These are phyloP conservation scores for Muscicapa striata DNA, from an alignment of 2,797 vertebrate species.

Conservation along the genomic window DNA sequence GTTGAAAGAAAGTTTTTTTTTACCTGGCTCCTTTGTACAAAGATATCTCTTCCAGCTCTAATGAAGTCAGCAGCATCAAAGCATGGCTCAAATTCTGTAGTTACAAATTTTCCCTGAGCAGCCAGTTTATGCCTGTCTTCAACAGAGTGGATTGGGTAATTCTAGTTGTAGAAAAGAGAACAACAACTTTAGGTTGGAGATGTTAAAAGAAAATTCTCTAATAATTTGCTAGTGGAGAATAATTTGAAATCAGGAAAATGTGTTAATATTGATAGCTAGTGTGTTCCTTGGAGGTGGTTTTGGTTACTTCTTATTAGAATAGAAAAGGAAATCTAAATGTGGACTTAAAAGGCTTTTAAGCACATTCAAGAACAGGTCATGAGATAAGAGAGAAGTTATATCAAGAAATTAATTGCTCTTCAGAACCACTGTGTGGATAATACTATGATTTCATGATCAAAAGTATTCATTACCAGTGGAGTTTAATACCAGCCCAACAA, in stretches of 20 bases:
- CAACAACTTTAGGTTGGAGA: neutral
- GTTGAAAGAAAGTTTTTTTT: neutral
- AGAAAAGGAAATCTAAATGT: neutral
- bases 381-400: neutral
- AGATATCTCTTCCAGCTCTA: slow-evolving; percentile 94
- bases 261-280: neutral
- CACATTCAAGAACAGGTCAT: neutral
- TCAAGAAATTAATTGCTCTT: neutral
- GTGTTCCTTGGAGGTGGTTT: neutral
- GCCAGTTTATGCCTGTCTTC: slow-evolving; percentile 96
- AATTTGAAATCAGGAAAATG: neutral
- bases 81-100: slow-evolving; percentile 96
- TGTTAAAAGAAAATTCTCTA: neutral
- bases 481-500: neutral
- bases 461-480: neutral
- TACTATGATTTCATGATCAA: neutral
- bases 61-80: slow-evolving; percentile 99
- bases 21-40: slow-evolving; percentile 98
- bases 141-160: slow-evolving; percentile 92
- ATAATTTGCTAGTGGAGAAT: neutral
- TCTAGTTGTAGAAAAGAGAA: slow-evolving; percentile 73
- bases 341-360: neutral
- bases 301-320: neutral
- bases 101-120: slow-evolving; percentile 96
- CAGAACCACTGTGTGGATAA: neutral